Evolutionary conservation across 2,888 invertebrate genomes (phyloP).

Genomic region (Noctua fimbriata): DNA sequence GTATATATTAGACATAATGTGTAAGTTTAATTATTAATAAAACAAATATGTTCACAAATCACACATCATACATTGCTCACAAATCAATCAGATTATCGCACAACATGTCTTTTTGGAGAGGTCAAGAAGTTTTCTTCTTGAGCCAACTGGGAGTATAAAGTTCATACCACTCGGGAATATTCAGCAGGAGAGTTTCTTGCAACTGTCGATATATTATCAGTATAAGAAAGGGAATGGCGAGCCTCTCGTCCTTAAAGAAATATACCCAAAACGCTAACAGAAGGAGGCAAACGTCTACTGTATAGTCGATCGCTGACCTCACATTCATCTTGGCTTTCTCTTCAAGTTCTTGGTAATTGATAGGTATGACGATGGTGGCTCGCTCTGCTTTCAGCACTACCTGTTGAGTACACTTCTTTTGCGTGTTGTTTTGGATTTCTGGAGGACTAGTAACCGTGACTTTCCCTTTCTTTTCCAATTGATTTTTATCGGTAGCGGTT

Average conservation of each 20-base stretch:
- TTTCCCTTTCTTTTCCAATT: conserved; percentile 64
- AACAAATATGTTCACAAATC: conserved; percentile 82
- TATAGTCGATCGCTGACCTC: conserved; percentile 92
- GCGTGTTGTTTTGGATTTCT: conserved; percentile 68
- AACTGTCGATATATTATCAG: conserved; percentile 94
- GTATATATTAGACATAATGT: conserved; percentile 70
- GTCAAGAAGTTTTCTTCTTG: conserved; percentile 87
- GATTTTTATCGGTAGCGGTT: conserved; percentile 63
- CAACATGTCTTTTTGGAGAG: conserved; percentile 84
- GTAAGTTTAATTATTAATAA: conserved; percentile 79
- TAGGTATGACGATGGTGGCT: conserved; percentile 87
- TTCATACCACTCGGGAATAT: conserved; percentile 91
- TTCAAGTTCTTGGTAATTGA: conserved; percentile 90
- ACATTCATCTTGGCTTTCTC: conserved; percentile 92
- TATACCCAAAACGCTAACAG: conserved; percentile 95
- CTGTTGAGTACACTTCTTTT: conserved; percentile 77
- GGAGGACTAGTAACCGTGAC: conserved; percentile 50
- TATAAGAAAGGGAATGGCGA: conserved; percentile 94
- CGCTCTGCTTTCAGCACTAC: conserved; percentile 84
- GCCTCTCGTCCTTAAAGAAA: conserved; percentile 94
- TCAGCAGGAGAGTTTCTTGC: conserved; percentile 91
- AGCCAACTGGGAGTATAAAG: conserved; percentile 84
- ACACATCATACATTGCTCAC: conserved; percentile 86
- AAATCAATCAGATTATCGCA: conserved; percentile 81
- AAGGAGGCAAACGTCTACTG: conserved; percentile 94